Evolutionary conservation across 2,797 vertebrate genomes (phyloP).

Genomic region (Valencia hispanica): DNA sequence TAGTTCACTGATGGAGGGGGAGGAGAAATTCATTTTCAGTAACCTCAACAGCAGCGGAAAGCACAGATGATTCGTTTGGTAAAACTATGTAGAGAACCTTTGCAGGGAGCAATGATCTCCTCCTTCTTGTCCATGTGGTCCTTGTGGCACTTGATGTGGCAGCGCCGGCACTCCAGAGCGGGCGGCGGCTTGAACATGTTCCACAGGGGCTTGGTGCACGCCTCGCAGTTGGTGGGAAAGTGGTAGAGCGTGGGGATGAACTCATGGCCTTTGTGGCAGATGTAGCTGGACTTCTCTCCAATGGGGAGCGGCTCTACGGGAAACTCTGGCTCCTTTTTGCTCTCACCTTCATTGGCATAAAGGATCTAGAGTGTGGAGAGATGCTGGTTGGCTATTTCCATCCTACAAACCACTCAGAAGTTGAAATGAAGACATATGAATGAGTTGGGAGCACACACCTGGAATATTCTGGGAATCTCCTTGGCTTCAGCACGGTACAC

Average conservation of each 20-base stretch:
- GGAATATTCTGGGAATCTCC: constrained; percentile 98
- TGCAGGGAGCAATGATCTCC: constrained; percentile 94
- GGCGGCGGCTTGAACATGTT: constrained; percentile 97
- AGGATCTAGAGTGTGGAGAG: constrained; percentile 83
- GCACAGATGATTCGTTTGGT: rapidly evolving
- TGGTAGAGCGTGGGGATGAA: constrained; percentile 97
- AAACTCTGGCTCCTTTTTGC: constrained; percentile 95
- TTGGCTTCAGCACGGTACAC: constrained; percentile 96
- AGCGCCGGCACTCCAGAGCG: constrained; percentile 95
- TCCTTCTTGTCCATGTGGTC: constrained; percentile 98
- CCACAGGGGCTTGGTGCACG: constrained; percentile 94
- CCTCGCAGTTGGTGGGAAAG: constrained; percentile 97
- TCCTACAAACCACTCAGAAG: neutral
- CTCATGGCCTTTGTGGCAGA: constrained; percentile 97
- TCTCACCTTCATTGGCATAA: constrained; percentile 98
- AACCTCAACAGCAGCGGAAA: neutral
- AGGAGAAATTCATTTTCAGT: neutral
- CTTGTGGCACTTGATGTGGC: constrained; percentile 97
- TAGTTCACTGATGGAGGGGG: constrained; percentile 87
- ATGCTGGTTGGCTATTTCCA: neutral
- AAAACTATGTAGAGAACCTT: constrained; percentile 43
- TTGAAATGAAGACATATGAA: neutral
- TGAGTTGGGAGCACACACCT: constrained; percentile 77
- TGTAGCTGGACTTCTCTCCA: constrained; percentile 92
- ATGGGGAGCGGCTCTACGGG: constrained; percentile 83